A percentile compares a stretch with the other conserved stretches of the same genome.
Evolutionary conservation across 2,888 invertebrate species (phyloP).

Genomic region (Calliscelio sp.): DNA sequence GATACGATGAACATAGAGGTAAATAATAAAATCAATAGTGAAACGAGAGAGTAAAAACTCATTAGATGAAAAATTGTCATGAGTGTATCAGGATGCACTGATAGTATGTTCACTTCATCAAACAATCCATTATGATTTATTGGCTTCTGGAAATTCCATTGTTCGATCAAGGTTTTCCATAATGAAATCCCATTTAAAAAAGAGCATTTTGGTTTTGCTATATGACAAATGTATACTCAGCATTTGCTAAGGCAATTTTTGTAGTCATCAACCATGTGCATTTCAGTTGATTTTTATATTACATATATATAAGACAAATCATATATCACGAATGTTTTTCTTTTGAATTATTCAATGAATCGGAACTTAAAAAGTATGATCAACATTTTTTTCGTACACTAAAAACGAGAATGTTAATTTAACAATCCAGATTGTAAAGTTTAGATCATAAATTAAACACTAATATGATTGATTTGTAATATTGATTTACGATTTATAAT

Average conservation of each 20-base stretch:
- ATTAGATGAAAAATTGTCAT: constrained; percentile 46
- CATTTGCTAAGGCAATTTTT: not conserved
- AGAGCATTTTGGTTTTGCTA: constrained; percentile 19
- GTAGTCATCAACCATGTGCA: too few relatives aligned
- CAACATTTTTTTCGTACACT: too few relatives aligned
- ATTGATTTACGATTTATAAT: too few relatives aligned
- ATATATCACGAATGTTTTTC: too few relatives aligned
- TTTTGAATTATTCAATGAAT: too few relatives aligned
- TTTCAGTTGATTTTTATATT: too few relatives aligned
- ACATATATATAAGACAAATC: too few relatives aligned
- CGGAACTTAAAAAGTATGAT: too few relatives aligned
- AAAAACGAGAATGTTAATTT: too few relatives aligned
- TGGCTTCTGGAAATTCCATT: constrained; percentile 27
- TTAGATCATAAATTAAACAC: too few relatives aligned
- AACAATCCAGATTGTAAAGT: too few relatives aligned
- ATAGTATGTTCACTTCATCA: constrained; percentile 40
- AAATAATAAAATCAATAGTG: constrained; percentile 44
- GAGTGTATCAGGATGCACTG: constrained; percentile 34
- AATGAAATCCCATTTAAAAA: constrained; percentile 16
- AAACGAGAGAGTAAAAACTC: constrained; percentile 45
- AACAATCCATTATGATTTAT: constrained; percentile 52
- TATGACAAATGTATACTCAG: constrained; percentile 23
- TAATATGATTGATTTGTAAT: too few relatives aligned
- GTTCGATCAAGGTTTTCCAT: constrained; percentile 12
- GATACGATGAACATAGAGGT: not conserved